Percentiles rank a stretch among this genome's conserved stretches.
phyloP scores from a whole-genome alignment of 2,797 vertebrate species.

The Pangasius sanitwongsei region DNA sequence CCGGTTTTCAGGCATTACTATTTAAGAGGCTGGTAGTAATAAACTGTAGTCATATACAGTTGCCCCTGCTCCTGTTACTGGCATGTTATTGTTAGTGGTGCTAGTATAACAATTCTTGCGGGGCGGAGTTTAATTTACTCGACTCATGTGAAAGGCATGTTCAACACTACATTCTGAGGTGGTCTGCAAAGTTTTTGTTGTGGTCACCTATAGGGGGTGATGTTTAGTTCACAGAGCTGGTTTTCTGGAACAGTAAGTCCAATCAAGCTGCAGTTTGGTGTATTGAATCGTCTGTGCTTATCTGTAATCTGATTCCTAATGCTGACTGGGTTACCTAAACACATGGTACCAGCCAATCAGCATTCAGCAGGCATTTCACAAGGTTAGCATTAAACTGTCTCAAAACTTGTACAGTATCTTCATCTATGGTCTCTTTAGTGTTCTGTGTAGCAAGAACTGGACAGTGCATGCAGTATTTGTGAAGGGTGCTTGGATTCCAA shows the following conservation, averaged over 20 bases:
- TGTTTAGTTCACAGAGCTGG: background rate
- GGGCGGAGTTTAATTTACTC: background rate
- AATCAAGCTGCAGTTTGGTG: background rate
- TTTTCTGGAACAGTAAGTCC: background rate
- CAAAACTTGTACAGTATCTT: background rate
- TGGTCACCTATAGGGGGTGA: too few species aligned
- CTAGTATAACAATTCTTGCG: background rate
- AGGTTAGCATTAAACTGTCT: background rate
- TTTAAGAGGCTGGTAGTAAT: too few species aligned
- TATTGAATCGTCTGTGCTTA: background rate
- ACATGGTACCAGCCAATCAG: background rate
- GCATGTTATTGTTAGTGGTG: background rate
- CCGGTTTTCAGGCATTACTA: too few species aligned
- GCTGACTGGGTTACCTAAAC: background rate
- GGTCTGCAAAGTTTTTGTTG: background rate
- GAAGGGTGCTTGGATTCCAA: background rate
- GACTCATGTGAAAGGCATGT: background rate
- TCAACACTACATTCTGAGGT: too few species aligned
- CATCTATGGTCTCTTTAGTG: background rate
- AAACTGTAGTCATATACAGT: too few species aligned
- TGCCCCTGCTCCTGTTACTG: too few species aligned
- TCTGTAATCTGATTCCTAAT: conserved; percentile 1
- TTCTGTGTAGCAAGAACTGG: background rate
- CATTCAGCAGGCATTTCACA: background rate
- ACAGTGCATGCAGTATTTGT: background rate